These are phyloP conservation scores for Acrossocheilus wenchowensis DNA, from an alignment of 2,797 vertebrate species.

Conservation along the genomic window DNA sequence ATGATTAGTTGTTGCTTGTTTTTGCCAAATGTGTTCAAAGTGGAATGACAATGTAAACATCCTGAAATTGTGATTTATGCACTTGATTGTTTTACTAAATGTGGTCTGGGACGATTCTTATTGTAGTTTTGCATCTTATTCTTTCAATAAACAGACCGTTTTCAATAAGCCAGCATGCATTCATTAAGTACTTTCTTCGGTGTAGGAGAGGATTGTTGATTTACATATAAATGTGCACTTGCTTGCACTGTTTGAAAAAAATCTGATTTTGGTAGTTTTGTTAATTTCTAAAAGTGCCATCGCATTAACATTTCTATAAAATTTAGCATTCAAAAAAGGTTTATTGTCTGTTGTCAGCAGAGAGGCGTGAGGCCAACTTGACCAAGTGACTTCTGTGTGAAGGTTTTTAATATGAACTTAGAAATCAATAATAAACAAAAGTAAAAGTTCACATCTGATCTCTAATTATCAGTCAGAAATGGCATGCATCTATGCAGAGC, in stretches of 20 bases:
- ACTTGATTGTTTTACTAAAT: conserved; percentile 17
- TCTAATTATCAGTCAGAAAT: background rate
- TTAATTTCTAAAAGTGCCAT: background rate
- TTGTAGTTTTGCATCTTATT: conserved; percentile 23
- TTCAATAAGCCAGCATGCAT: background rate
- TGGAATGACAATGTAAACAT: conserved; percentile 9
- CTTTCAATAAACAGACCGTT: conserved; percentile 48
- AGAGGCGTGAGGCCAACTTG: too few relatives aligned
- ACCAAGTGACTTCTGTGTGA: too few relatives aligned
- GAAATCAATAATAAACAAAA: too few relatives aligned
- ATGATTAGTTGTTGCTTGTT: conserved; percentile 1
- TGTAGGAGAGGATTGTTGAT: background rate
- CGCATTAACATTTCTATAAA: background rate
- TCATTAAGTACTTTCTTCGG: background rate
- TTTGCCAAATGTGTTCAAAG: conserved; percentile 13
- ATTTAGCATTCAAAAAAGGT: background rate
- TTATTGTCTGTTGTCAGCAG: background rate
- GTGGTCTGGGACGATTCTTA: conserved; percentile 2
- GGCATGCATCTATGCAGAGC: too few relatives aligned
- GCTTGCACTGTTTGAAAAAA: background rate
- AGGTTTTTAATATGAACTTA: too few relatives aligned
- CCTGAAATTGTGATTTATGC: conserved; percentile 23
- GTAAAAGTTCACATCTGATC: background rate
- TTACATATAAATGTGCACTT: background rate
- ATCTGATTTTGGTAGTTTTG: background rate